Conservation (phyloP, 1,140 invertebrate genomes). For the Drosophila saltans region DNA sequence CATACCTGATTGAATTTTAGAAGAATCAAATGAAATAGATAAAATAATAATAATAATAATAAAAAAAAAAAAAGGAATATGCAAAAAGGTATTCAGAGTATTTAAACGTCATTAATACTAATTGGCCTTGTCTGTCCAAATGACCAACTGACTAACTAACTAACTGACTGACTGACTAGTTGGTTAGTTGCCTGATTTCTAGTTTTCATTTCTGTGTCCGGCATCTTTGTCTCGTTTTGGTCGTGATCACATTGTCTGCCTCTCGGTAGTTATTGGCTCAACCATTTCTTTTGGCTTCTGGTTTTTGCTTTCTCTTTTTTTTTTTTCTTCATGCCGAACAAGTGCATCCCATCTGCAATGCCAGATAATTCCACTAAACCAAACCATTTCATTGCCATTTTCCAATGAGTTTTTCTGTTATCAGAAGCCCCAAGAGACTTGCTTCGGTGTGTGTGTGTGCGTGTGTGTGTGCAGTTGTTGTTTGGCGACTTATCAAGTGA, state of each 20-base stretch:
- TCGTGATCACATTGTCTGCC: not conserved
- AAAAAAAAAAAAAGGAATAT: not conserved
- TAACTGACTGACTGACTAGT: not conserved
- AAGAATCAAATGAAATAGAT: too few relatives aligned
- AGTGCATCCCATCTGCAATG: constrained; percentile 4
- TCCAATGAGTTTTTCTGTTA: constrained; percentile 1
- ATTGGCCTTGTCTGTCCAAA: not conserved
- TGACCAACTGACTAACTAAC: not conserved
- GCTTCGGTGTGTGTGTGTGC: not conserved
- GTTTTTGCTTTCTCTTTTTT: constrained; percentile 22
- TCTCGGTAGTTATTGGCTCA: not conserved
- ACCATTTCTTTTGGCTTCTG: constrained; percentile 8
- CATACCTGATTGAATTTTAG: too few relatives aligned
- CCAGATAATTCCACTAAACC: constrained; percentile 2
- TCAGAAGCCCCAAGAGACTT: not conserved
- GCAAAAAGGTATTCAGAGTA: constrained; percentile 4
- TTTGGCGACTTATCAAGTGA: constrained; percentile 16
- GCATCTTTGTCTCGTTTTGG: constrained; percentile 1
- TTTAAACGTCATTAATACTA: not conserved
- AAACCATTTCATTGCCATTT: not conserved
- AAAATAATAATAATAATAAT: not conserved
- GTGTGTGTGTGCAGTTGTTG: not conserved
- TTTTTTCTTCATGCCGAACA: constrained; percentile 12
- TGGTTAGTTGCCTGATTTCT: constrained; percentile 5
- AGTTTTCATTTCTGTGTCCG: constrained; percentile 12